Base-by-base conservation (phyloP, 2,113 vertebrate species). In the Recurvirostra avosetta region DNA sequence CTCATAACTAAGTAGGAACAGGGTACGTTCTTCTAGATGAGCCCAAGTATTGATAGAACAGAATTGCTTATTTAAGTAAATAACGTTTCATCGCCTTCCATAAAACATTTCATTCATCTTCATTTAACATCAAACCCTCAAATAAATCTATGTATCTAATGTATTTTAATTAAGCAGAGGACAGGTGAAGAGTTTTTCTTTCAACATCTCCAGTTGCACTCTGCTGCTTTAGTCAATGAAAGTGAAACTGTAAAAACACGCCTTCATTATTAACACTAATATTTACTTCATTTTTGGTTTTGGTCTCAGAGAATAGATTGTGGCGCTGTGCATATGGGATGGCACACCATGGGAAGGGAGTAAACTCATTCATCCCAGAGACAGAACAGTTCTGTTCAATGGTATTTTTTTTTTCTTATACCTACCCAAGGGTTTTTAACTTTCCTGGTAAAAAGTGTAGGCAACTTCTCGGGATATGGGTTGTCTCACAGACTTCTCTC, bases 101-200 rank as follows among this genome's bases (percentile, higher is more conserved):
- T 96, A 97, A 97, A 96, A 85, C 38, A 67, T 95, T 96, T 91
- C 56, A 97, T 97, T 97, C 85, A 93, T 97, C 97, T 97, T 97
- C 90, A 97, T 97, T 97, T 96, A 89, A 88, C 77, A 95, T 92
- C 74, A 97, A 92, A 95, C 63, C 27, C 71, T 96, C 95, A 96
- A 95, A 94, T 92, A 96, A 93, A 95, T 93, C 71, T 89, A 70
- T 78, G 74, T 95, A 70, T 86, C 67, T 96, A 96, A 97, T 97
- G 66, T 81, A 95, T 97, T 97, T 96, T 95, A 97, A 97, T 97
- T 97, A 97, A 95, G 79, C 49, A 76, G 36, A 72, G 32, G 92
- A 91, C 83, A 91, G 79, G 61, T 93, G 84, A 97, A 97, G 91
- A 96, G 85, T 75, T 97, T 92, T 96, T 94, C 89, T 94, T 96